Evolutionary conservation across 92 coral and sea anemone species (phyloP).

Genomic region (Scolanthus callimorphus): DNA sequence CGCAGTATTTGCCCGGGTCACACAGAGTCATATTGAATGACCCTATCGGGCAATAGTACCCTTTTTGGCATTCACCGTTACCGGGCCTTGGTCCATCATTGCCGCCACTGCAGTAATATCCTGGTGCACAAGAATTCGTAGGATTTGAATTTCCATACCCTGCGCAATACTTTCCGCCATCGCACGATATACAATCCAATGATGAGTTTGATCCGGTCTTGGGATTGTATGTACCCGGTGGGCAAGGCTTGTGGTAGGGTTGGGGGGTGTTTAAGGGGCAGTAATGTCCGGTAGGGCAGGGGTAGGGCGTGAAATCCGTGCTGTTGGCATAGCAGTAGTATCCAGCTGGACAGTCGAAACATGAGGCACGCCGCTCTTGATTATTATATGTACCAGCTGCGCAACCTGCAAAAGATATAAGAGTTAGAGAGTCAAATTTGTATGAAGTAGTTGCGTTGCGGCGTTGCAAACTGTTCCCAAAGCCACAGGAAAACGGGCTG

Average conservation of each 20-base stretch:
- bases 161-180: constrained; percentile 76
- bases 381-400: constrained; percentile 85
- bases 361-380: constrained; percentile 66
- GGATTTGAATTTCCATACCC: constrained; percentile 78
- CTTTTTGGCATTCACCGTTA: constrained; percentile 47
- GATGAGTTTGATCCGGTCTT: constrained; percentile 72
- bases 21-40: constrained; percentile 87
- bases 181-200: constrained; percentile 73
- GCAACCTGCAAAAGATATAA: constrained; percentile 58
- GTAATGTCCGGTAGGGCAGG: constrained; percentile 86
- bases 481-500: too few species aligned
- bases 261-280: constrained; percentile 74
- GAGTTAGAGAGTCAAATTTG: too few species aligned
- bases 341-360: constrained; percentile 83
- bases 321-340: constrained; percentile 91
- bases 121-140: constrained; percentile 80
- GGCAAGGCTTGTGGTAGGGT: constrained; percentile 65
- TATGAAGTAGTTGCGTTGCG: too few species aligned
- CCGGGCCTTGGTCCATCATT: constrained; percentile 47
- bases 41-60: constrained; percentile 70
- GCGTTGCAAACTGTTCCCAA: too few species aligned
- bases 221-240: constrained; percentile 86
- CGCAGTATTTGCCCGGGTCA: constrained; percentile 77
- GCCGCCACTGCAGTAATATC: constrained; percentile 96
- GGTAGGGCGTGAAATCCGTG: constrained; percentile 56